Evolutionary conservation across 1,140 invertebrate genomes (phyloP), one percentile per base, ranked within the genome.

Genomic region (Drosophila mojavensis): DNA sequence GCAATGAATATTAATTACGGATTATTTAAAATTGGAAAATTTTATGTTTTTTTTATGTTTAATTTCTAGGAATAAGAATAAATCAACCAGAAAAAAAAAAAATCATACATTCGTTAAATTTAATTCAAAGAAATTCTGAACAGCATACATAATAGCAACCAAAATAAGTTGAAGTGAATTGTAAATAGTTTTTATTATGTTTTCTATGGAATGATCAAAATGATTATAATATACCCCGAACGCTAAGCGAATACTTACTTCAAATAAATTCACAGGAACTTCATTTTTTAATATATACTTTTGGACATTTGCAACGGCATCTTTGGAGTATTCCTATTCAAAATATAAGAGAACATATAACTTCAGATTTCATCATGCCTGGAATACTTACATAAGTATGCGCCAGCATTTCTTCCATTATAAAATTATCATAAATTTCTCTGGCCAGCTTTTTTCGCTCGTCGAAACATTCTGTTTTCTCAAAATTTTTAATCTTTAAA

Each of bases 351-450:
- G 13, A n/a, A 73, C 10, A 9, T 26, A 13, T 51, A 15, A 70
- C 4, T 56, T 60, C 43, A 4, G 11, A 9, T 20, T 24, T 7
- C 2, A 20, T 11, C 1, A 17, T 11, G 2, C 2, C 11, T 48
- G 11, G 1, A 48, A 41, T 59, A 64, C 96, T 97, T 94, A 98
- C 98, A 94, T 99, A 98, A 88, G 98, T 97, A 94, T 99, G 98
- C 67, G 98, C 97, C 91, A 99, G 95, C 92, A 99, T 95, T 95
- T 99, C 99, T 93, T 99, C 99, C 99, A 99, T 99, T 91, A 99
- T 99, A 95, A 98, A 99, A 95, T 99, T 99, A 94, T 99, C 99
- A 93, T 99, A 99, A 91, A 99, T 98, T 93, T 99, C 97, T 92
- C 97, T 95, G 58, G 98, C 98, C 81, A 97, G 95, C 93, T 97